A percentile compares a stretch with the other conserved stretches of the same genome.
Conservation (phyloP, 2,888 invertebrate genomes). For the Nemotelus pantherinus region DNA sequence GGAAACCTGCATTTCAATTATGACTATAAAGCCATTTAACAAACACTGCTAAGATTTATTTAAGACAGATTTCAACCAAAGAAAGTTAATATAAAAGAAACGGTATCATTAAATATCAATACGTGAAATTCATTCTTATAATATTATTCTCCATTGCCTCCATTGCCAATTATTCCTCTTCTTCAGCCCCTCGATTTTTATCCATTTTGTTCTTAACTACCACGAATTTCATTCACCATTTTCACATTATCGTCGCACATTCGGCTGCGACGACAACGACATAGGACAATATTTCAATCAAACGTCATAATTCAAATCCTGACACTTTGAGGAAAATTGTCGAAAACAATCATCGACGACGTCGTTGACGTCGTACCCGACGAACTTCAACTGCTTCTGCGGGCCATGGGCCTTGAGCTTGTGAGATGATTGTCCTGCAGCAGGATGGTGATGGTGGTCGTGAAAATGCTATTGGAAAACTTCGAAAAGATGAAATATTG, state of each 20-base stretch:
- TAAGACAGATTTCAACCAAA: too few species aligned
- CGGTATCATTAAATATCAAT: too few species aligned
- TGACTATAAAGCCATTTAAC: too few species aligned
- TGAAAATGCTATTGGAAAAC: conserved; percentile 28
- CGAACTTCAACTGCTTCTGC: conserved; percentile 21
- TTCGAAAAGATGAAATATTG: conserved; percentile 48
- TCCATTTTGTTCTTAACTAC: too few species aligned
- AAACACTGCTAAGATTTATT: too few species aligned
- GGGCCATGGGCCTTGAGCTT: neutral
- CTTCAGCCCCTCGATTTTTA: too few species aligned
- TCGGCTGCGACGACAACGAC: neutral
- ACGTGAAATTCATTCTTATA: too few species aligned
- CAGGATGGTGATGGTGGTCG: neutral
- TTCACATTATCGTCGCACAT: conserved; percentile 23
- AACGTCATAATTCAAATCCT: conserved; percentile 50
- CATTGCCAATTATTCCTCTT: too few species aligned
- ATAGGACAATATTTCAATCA: conserved; percentile 50
- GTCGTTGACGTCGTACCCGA: neutral
- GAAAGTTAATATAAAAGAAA: too few species aligned
- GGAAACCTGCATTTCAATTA: too few species aligned
- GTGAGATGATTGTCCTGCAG: neutral
- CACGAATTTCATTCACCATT: conserved; percentile 17
- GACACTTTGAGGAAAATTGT: conserved; percentile 46
- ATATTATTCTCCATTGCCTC: too few species aligned
- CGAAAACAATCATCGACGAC: conserved; percentile 47